phyloP scores from a whole-genome alignment of 2,888 invertebrate genomes.

The Drosophila infuscata region DNA sequence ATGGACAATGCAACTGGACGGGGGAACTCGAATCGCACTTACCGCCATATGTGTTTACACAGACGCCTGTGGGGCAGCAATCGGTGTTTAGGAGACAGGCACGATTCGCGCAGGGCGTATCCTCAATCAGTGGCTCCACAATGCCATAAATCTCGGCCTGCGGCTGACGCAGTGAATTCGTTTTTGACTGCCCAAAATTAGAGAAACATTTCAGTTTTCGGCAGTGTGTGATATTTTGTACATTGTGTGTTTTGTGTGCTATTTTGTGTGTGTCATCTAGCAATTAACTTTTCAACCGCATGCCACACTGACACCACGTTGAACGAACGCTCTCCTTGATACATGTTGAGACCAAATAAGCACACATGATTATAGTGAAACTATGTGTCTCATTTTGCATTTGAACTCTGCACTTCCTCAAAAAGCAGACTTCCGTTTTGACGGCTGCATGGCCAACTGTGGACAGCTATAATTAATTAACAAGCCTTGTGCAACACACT shows the following conservation, averaged over 20 bases:
- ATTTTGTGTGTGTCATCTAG: neutral
- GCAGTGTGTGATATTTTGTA: constrained; percentile 30
- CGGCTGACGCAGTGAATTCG: constrained; percentile 53
- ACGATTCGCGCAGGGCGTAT: constrained; percentile 91
- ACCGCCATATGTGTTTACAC: constrained; percentile 84
- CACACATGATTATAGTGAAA: neutral
- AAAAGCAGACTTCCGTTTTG: too few relatives aligned
- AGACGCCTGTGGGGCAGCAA: constrained; percentile 93
- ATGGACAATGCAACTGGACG: constrained; percentile 8
- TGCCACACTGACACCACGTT: neutral
- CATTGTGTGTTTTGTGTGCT: neutral
- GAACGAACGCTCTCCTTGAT: neutral
- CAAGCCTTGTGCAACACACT: constrained; percentile 1
- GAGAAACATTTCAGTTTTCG: constrained; percentile 19
- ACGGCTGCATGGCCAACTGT: too few relatives aligned
- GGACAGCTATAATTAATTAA: constrained; percentile 31
- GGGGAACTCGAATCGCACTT: constrained; percentile 73
- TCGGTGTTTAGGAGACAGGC: constrained; percentile 92
- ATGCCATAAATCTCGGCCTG: constrained; percentile 76
- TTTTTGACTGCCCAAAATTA: constrained; percentile 41
- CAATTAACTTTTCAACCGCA: constrained; percentile 6
- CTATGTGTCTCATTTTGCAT: neutral
- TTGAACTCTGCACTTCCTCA: constrained; percentile 38
- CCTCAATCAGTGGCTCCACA: constrained; percentile 86
- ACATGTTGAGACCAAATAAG: neutral